Evolutionary conservation across 64 coral and sea anemone species (phyloP), one percentile per base, ranked within the genome.

Genomic region (Dendronephthya gigantea): DNA sequence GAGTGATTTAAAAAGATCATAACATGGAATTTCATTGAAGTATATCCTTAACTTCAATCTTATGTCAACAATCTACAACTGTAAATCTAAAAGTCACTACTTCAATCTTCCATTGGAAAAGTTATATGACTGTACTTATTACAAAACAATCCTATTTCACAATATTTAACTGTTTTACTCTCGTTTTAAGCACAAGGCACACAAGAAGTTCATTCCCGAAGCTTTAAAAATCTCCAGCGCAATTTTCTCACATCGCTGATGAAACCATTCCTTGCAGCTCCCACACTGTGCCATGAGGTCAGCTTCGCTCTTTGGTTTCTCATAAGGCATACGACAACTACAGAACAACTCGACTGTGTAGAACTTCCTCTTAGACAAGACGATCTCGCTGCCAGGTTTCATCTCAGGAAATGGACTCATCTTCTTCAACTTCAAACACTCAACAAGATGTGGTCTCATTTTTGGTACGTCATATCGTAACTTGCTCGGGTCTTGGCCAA

Each of bases 301-400:
- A 34, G 32, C 37, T 33, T 79, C 72, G 32, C 32, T 79, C 37
- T 79, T 79, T 1, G 72, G 72, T 15, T 79, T 79, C 72, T 79
- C 72, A 9, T 79, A 79, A 8, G 72, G 72, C 72, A 79, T 79
- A 16, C 72, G 72, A 79, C 72, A 79, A 79, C 72, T 79, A 39
- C 72, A 79, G 28, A 79, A 79, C 22, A 79, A 39, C 31, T 79
- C 72, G 15, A 79, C 37, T 11, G 72, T 79, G 32, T 36, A 79
- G 22, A 79, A 79, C 7, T 79, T 79, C 17, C 72, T 79, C 72
- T 35, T 79, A 33, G 72, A 79, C 28, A 79, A 33, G 9, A 79
- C 15, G 1, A 79, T 29, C 0, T 79, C 72, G 32, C 29, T 39
- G 30, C 36, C 28, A 39, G 36, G 32, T 33, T 79, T 79, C 17